Base-by-base conservation (phyloP, 1,140 invertebrate species). In the Reticulitermes speratus region DNA sequence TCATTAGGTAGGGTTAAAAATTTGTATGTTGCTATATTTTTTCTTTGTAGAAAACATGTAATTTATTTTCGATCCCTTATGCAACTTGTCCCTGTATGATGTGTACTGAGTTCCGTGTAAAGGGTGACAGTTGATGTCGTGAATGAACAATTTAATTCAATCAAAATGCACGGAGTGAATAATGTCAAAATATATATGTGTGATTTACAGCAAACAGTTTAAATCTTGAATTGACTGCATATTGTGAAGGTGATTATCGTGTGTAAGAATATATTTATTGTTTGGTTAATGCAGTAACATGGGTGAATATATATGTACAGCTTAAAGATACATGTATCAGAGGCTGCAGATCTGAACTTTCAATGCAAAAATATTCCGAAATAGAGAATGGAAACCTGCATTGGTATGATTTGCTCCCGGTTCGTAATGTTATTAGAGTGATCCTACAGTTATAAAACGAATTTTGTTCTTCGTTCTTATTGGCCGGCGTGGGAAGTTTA, bases 401-500 rank as follows among this genome's bases (percentile, higher is more conserved):
- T 75, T 75, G 65, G 25, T 75, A 75, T 75, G 65, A 75, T 75
- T 75, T 75, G 9, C 65, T 30, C n/a, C 30, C n/a, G 25, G 65
- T 25, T 30, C n/a, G 65, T 75, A 75, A 75, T 75, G 30, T 75
- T 75, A 75, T 75, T 75, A 75, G 65, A 75, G 25, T 75, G 65
- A 75, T 75, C 65, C n/a, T 75, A 25, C 9, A 32, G 83, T 44
- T 45, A 44, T 84, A 84, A 84, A 84, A 44, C 83, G 83, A 52
- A 84, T 84, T 44, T 44, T 45, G 44, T 52, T 45, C 83, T 84
- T 44, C 44, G 83, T 44, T 84, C 44, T 52, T 44, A 84, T 84
- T 84, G 83, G 83, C 7, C 83, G 83, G 83, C 32, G 83, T 52
- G 32, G 21, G 48, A 84, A 84, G 83, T 75, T 45, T 32, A 84